phyloP scores from a whole-genome alignment of 2,888 invertebrate genomes.

The Ophion costatus region DNA sequence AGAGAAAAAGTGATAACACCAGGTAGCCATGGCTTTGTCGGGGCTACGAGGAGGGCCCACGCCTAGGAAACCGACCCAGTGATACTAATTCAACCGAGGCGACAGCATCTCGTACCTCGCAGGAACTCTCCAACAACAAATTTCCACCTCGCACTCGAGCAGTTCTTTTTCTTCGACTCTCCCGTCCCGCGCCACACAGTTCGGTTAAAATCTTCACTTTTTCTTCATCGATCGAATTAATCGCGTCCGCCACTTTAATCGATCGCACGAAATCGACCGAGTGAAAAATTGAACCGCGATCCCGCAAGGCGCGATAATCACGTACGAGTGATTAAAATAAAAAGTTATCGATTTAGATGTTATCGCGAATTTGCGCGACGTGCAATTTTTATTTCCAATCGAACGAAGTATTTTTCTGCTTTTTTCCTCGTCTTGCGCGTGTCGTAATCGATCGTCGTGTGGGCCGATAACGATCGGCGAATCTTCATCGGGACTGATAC shows the following conservation, averaged over 20 bases:
- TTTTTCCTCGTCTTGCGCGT: background rate
- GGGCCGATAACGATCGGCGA: conserved; percentile 26
- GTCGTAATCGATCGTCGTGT: conserved; percentile 6
- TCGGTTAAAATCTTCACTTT: conserved; percentile 1
- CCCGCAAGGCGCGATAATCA: background rate
- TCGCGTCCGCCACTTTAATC: background rate
- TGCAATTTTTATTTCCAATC: conserved; percentile 9
- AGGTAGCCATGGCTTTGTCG: conserved; percentile 74
- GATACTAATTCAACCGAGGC: conserved; percentile 74
- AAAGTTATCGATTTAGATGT: conserved; percentile 24
- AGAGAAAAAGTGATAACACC: conserved; percentile 73
- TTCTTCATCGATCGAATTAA: background rate
- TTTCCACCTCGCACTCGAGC: background rate
- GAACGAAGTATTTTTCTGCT: background rate
- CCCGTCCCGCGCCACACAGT: background rate
- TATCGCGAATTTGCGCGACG: background rate
- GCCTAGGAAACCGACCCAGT: conserved; percentile 74
- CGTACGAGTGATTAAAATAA: conserved; percentile 10
- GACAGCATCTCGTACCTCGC: conserved; percentile 71
- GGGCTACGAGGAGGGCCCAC: conserved; percentile 57
- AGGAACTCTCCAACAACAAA: conserved; percentile 1
- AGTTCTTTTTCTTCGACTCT: background rate
- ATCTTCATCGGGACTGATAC: conserved; percentile 22
- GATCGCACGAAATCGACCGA: background rate
- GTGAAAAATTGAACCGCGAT: background rate